Conservation (phyloP, 2,113 vertebrate genomes). For the Uria aalge region DNA sequence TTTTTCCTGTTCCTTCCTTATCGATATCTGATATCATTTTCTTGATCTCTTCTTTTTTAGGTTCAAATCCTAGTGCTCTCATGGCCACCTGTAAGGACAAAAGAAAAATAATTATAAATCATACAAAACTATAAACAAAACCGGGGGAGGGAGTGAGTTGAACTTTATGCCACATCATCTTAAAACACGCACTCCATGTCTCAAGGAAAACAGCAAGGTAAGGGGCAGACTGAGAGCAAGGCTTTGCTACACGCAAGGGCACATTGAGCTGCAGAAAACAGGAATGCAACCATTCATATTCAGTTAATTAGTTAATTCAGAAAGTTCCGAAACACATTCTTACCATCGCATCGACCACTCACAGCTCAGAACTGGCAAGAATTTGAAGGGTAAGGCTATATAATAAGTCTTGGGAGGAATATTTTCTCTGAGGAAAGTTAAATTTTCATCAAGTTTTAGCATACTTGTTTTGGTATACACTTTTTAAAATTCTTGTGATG, state of each 20-base stretch:
- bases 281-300: neutral
- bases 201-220: neutral
- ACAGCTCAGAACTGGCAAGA: neutral
- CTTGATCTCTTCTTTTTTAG: conserved; percentile 93
- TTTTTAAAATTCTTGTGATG: neutral
- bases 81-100: conserved; percentile 83
- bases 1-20: conserved; percentile 88
- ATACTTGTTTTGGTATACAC: neutral
- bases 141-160: neutral
- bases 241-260: neutral
- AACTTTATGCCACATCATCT: neutral
- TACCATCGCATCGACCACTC: too few species aligned
- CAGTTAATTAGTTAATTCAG: neutral
- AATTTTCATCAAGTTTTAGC: too few species aligned
- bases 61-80: conserved; percentile 94
- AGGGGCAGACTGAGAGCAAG: neutral
- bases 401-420: neutral
- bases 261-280: neutral
- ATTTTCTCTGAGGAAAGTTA: neutral
- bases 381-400: neutral
- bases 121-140: neutral
- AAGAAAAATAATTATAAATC: neutral
- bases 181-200: rapidly evolving
- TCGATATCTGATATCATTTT: conserved; percentile 89
- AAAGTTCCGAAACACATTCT: too few species aligned